Base-by-base conservation (phyloP, 2,888 invertebrate species). In the Cordilura impudica region DNA sequence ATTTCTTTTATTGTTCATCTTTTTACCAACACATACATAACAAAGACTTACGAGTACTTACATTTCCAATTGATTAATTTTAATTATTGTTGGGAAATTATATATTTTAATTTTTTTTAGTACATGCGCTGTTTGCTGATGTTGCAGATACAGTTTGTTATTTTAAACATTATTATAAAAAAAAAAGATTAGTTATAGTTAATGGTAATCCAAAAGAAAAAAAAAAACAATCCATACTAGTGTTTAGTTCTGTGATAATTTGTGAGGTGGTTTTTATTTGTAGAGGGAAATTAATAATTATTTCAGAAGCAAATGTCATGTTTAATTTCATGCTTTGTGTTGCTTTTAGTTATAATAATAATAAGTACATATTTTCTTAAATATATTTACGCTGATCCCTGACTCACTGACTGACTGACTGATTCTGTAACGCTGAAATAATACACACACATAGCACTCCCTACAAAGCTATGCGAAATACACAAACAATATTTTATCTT, bases 41-140 rank as follows among this genome's bases (percentile, higher is more conserved):
- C 49, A 8, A 65, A 31, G 60, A 60, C 16, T 21, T 8, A 16
- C 39, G 4, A 7, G 5, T 43, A 53, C 23, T 63, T 51, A 39
- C 29, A 63, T 72, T 74, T 78, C 51, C 43, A 73, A 78, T 70
- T 66, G 58, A 78, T 73, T 70, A 73, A 63, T 45, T 73, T 73
- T 69, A 78, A 73, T 69, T 78, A 65, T 31, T 69, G 73, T 73
- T 78, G 73, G 39, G 65, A 78, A 73, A 69, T 78, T 49, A 35
- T n/a, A 53, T 26, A 56, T 26, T 45, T 29, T 61, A n/a, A 10
- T 58, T 58, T 58, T 39, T 58, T 19, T 8, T 67, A 19, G 29
- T 56, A 18, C 10, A 18, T 66, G 43, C 54, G 47, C 31, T 49
- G 19, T 8, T 35, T 49, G 47, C 67, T 66, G 45, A 58, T 69